Evolutionary conservation across 2,888 invertebrate genomes (phyloP).

Genomic region (Caenorhabditis macrosperma): DNA sequence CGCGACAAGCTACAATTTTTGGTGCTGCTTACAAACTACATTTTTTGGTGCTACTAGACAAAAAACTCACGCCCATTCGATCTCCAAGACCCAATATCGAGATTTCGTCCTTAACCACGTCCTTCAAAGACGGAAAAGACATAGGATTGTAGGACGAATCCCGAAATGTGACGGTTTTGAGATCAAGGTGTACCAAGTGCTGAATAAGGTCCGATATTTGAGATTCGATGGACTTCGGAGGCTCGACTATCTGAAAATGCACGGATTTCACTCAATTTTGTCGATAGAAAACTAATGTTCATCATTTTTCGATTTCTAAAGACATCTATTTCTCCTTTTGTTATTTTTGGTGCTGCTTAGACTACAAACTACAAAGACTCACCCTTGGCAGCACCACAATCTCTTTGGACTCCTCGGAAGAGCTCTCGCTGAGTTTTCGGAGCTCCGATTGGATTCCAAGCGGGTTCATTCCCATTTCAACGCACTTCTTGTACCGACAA

Average conservation of each 20-base stretch:
- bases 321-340: no score
- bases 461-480: conserved; percentile 33
- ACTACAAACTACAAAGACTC: no score
- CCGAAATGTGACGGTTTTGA: conserved; percentile 24
- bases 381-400: conserved; percentile 40
- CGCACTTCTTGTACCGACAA: conserved; percentile 37
- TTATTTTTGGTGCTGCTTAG: no score
- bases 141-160: conserved; percentile 40
- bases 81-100: conserved; percentile 40
- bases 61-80: conserved; percentile 28
- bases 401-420: conserved; percentile 6
- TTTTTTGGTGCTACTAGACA: no score
- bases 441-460: conserved; percentile 50
- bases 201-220: conserved; percentile 35
- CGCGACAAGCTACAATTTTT: background rate
- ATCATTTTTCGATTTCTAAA: no score
- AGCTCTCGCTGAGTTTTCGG: conserved; percentile 15
- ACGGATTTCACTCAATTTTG: no score
- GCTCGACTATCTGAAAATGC: conserved; percentile 37
- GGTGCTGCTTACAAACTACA: no score
- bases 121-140: conserved; percentile 25
- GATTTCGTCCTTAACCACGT: conserved; percentile 24
- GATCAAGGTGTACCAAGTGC: conserved; percentile 14
- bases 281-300: no score
- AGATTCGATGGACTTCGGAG: conserved; percentile 39